These are phyloP conservation scores for Ictalurus furcatus DNA, from an alignment of 2,113 vertebrate species.

Conservation along the genomic window DNA sequence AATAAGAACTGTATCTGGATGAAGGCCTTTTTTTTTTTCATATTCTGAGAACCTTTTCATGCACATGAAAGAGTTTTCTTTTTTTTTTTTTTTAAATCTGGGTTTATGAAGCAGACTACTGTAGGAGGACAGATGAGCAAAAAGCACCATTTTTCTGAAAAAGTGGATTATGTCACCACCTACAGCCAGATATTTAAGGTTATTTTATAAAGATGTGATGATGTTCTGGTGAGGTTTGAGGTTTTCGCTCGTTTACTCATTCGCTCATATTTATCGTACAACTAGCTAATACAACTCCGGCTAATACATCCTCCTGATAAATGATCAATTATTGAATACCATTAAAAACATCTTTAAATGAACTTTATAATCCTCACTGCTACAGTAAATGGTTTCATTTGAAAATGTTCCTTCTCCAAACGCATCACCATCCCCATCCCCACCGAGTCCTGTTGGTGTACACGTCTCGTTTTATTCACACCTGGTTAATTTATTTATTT, in stretches of 20 bases:
- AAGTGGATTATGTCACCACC: slow-evolving; percentile 10
- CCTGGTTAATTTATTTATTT: neutral
- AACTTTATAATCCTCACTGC: neutral
- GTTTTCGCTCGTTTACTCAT: neutral
- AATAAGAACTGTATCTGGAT: neutral
- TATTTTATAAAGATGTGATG: neutral
- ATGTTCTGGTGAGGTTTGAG: neutral
- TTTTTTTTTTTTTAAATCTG: slow-evolving; percentile 5
- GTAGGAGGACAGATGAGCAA: neutral
- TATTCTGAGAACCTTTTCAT: slow-evolving; percentile 22
- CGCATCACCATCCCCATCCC: too few species aligned
- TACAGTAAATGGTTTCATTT: neutral
- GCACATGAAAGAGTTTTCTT: slow-evolving; percentile 5
- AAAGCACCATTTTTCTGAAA: neutral
- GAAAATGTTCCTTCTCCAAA: neutral
- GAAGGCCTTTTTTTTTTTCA: slow-evolving; percentile 29
- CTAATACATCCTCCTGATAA: neutral
- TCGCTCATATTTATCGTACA: neutral
- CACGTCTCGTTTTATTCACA: neutral
- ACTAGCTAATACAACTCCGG: too few species aligned
- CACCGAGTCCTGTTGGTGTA: neutral
- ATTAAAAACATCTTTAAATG: neutral
- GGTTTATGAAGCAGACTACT: neutral
- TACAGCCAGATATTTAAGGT: neutral
- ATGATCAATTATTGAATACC: neutral